Conservation (phyloP, 2,888 invertebrate species). For the Callimorpha dominula region DNA sequence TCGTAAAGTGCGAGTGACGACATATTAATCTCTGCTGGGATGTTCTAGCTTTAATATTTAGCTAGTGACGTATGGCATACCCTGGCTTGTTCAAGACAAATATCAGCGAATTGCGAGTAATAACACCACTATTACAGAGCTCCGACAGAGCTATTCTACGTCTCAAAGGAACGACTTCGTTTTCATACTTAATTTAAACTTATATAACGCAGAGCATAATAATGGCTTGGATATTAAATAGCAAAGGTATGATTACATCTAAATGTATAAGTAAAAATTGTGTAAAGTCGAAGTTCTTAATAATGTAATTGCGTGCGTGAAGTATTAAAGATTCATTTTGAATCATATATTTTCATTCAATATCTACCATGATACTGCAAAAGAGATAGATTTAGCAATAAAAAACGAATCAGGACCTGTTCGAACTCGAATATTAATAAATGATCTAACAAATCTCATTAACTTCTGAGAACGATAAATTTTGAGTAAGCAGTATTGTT, state of each 20-base stretch:
- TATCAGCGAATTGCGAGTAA: slow-evolving; percentile 37
- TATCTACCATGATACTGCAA: slow-evolving; percentile 5
- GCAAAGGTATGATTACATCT: background rate
- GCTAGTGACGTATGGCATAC: slow-evolving; percentile 55
- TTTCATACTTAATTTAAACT: background rate
- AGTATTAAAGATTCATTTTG: background rate
- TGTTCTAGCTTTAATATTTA: slow-evolving; percentile 65
- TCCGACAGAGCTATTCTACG: slow-evolving; percentile 8
- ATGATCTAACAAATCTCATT: slow-evolving; percentile 12
- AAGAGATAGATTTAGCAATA: slow-evolving; percentile 9
- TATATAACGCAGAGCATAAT: background rate
- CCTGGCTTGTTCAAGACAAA: slow-evolving; percentile 50
- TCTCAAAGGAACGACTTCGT: slow-evolving; percentile 17
- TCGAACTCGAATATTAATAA: slow-evolving; percentile 7
- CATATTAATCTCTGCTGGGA: slow-evolving; percentile 72
- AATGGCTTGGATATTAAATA: background rate
- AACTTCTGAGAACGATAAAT: slow-evolving; percentile 1
- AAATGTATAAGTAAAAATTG: background rate
- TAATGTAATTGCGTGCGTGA: background rate
- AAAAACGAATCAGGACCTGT: slow-evolving; percentile 5
- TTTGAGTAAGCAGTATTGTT: slow-evolving; percentile 4
- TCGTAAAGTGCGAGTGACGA: slow-evolving; percentile 70
- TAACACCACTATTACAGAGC: slow-evolving; percentile 30
- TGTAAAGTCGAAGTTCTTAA: background rate
- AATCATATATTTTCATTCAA: slow-evolving; percentile 9